Evolutionary conservation across 64 coral and sea anemone genomes (phyloP).

Genomic region (Stichodactyla helianthus): DNA sequence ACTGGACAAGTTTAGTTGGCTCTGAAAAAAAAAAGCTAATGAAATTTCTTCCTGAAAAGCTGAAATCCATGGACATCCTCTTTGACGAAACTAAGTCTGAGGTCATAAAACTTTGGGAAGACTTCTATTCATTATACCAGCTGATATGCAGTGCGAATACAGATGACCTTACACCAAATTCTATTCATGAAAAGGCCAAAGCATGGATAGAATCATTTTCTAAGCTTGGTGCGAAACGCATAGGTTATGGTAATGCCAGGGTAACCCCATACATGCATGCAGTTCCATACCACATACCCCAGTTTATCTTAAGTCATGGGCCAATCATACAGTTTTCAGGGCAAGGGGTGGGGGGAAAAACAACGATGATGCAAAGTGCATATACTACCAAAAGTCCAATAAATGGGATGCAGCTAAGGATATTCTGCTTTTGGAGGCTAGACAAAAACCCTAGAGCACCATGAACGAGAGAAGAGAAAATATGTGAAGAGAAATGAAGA

Average conservation of each 20-base stretch:
- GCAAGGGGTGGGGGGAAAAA: slow-evolving; percentile 51
- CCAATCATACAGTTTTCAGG: slow-evolving; percentile 44
- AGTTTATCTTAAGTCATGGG: slow-evolving; percentile 24
- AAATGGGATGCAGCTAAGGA: slow-evolving; percentile 45
- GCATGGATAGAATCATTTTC: slow-evolving; percentile 45
- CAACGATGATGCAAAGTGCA: slow-evolving; percentile 31
- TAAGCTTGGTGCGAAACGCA: slow-evolving; percentile 22
- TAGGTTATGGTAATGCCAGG: slow-evolving; percentile 33
- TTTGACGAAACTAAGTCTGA: slow-evolving; percentile 35
- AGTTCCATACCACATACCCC: slow-evolving; percentile 28
- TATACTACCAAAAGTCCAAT: slow-evolving; percentile 32
- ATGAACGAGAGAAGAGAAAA: slow-evolving; percentile 29
- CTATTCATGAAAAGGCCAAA: slow-evolving; percentile 27
- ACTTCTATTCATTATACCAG: slow-evolving; percentile 23
- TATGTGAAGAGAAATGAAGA: slow-evolving; percentile 12
- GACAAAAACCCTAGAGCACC: slow-evolving; percentile 26
- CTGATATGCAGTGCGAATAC: not conserved
- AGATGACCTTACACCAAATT: not conserved
- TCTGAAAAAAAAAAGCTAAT: slow-evolving; percentile 47
- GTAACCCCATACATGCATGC: slow-evolving; percentile 61
- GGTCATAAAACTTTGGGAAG: slow-evolving; percentile 33
- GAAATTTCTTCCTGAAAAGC: slow-evolving; percentile 34
- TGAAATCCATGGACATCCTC: slow-evolving; percentile 34
- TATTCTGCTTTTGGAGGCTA: slow-evolving; percentile 27
- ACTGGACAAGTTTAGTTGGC: slow-evolving; percentile 46